These are phyloP conservation scores for Scrobipalpa costella DNA, from an alignment of 2,888 invertebrate genomes.

Conservation along the genomic window DNA sequence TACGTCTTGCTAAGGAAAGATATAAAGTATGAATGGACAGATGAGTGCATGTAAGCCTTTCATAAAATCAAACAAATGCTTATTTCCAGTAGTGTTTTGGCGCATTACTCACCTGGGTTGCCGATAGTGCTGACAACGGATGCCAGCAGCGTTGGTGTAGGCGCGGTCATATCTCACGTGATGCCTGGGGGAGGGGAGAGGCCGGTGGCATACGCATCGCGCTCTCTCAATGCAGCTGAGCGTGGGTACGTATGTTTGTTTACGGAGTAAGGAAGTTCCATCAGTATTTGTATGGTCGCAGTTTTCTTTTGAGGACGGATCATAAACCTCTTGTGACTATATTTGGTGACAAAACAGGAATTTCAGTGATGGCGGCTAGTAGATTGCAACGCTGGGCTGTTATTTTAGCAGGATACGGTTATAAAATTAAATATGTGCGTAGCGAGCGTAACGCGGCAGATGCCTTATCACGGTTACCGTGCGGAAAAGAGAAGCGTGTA, in stretches of 20 bases:
- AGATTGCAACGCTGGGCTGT: slow-evolving; percentile 4
- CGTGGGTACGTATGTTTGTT: slow-evolving; percentile 10
- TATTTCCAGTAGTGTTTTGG: slow-evolving; percentile 22
- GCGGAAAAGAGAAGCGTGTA: not conserved
- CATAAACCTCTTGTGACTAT: not conserved
- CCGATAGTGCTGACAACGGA: slow-evolving; percentile 27
- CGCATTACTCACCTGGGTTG: slow-evolving; percentile 25
- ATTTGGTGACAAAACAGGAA: not conserved
- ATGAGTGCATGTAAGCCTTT: slow-evolving; percentile 6
- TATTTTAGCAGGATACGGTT: not conserved
- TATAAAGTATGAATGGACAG: slow-evolving; percentile 19
- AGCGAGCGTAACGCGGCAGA: not conserved
- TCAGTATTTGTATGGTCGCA: slow-evolving; percentile 19
- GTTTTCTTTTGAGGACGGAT: slow-evolving; percentile 8
- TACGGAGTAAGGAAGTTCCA: slow-evolving; percentile 11
- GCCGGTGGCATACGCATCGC: slow-evolving; percentile 25
- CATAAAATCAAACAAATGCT: slow-evolving; percentile 8
- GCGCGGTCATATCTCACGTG: slow-evolving; percentile 30
- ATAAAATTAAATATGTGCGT: not conserved
- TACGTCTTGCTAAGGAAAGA: slow-evolving; percentile 17
- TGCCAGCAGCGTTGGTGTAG: slow-evolving; percentile 13
- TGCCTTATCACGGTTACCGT: not conserved
- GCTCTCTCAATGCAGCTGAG: slow-evolving; percentile 25
- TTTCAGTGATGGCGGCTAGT: not conserved
- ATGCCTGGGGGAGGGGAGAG: slow-evolving; percentile 27